Evolutionary conservation across 1,140 invertebrate genomes (phyloP), one percentile per base, ranked within the genome.

Genomic region (Listronotus oregonensis): DNA sequence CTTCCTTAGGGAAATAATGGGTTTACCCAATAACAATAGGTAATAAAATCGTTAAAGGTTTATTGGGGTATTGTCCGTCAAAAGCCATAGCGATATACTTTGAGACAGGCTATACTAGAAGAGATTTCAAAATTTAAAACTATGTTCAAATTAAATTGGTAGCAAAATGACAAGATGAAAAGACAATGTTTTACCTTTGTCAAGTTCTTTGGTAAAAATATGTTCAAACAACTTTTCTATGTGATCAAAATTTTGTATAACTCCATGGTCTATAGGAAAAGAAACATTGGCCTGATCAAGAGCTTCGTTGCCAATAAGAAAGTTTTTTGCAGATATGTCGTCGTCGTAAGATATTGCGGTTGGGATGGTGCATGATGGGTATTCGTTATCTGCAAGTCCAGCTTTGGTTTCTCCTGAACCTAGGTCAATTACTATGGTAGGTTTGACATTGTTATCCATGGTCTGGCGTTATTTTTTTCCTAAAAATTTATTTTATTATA

Each of bases 381-480:
- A 59, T 51, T 59, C 55, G 10, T 59, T 21, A 31, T 66, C 64
- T 6, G 64, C 64, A 8, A 59, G 31, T 7, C 64, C 64, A 11
- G 56, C 64, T 59, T 66, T 66, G 15, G 56, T 66, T 15, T 59
- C 11, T 21, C 55, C 64, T 14, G 64, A 51, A n/a, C 64, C 64
- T 17, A 66, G 2, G 17, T 66, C 64, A 8, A 66, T 44, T 12
- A 66, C 56, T 43, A 66, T 43, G 11, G 55, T 66, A 12, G 55
- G 56, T 60, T 66, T 66, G 7, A 60, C 5, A 21, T 40, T 9
- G 11, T 61, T 43, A 6, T 49, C 46, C 46, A 49, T 49, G 43
- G 8, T 46, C 8, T 49, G 11, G 1, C 18, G 46, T 15, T 14
- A 18, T 7, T 15, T 44, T 12, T 15, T 49, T 27, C 21, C 21